Percentiles rank a stretch among this genome's conserved stretches.
Conservation (phyloP, 2,113 vertebrate species). For the Oriolus oriolus region DNA sequence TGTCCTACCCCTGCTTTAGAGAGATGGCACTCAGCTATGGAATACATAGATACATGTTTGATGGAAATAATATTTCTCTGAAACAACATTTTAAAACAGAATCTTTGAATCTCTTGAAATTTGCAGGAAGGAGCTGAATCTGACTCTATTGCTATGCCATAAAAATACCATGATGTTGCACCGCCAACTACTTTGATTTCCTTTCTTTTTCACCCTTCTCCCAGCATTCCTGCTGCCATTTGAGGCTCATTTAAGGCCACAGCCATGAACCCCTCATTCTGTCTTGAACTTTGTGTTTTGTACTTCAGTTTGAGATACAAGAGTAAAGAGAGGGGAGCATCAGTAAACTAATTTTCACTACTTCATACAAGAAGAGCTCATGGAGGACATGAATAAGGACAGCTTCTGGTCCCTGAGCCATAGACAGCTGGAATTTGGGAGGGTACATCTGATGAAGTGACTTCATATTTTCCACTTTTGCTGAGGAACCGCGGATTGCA, state of each 20-base stretch:
- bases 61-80: not conserved
- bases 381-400: not conserved
- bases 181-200: not conserved
- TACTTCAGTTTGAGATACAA: not conserved
- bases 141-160: not conserved
- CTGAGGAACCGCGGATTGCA: not conserved
- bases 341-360: not conserved
- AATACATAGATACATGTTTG: not conserved
- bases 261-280: not conserved
- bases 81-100: not conserved
- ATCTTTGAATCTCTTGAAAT: not conserved
- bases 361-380: not conserved
- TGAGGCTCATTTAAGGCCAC: not conserved
- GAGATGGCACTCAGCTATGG: not conserved
- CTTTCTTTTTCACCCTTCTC: not conserved
- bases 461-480: not conserved
- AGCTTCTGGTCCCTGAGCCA: not conserved
- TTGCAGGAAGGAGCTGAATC: not conserved
- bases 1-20: not conserved
- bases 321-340: not conserved
- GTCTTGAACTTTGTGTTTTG: not conserved
- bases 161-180: accelerated
- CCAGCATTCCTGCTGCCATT: not conserved
- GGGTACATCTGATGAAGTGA: not conserved
- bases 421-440: not conserved